Base-by-base conservation (phyloP, 2,797 vertebrate genomes). In the Lacerta agilis region DNA sequence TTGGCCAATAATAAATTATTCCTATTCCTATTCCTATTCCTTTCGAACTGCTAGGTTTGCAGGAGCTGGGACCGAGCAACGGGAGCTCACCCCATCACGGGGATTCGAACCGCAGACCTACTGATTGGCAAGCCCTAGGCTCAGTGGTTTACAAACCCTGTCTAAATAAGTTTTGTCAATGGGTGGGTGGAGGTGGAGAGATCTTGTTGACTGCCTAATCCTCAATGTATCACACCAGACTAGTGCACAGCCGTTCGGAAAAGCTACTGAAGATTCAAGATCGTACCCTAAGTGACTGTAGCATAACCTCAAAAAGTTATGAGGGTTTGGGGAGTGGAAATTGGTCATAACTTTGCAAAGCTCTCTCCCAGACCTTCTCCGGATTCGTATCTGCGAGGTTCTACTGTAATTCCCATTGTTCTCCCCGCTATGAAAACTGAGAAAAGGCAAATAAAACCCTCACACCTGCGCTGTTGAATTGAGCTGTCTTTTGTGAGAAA, bases 381-480 rank as follows among this genome's bases (percentile, higher is more conserved):
- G 49, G 9, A 72, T 72, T 58, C 11, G 9, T 72, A 77, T 58
- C 73, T 45, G n/a, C 33, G 8, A 55, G 25, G n/a, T 61, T 66
- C 76, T 49, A 67, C 67, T 85, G 82, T 29, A 80, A 76, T 36
- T 20, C 75, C 4, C 77, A 1, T 86, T 91, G 90, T 95, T 90
- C 92, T 89, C 90, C 93, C 87, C 88, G 49, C 36, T 64, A 29
- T 88, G 92, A 89, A 91, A 92, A 91, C 8, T 10, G 71, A 93
- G 90, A 90, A 84, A 90, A 90, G n/a, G 67, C 79, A 92, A 94
- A 90, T 86, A 89, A 93, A 72, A 0, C 25, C 6, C 20, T 66
- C 76, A 93, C 71, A 89, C 91, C 82, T 94, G 89, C 64, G 86
- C 91, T 95, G 87, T 88, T 91, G 80, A 93, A 94, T 92, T 93